These are phyloP conservation scores for Lepus oiostolus DNA, from an alignment of 2,797 vertebrate species.

Conservation along the genomic window DNA sequence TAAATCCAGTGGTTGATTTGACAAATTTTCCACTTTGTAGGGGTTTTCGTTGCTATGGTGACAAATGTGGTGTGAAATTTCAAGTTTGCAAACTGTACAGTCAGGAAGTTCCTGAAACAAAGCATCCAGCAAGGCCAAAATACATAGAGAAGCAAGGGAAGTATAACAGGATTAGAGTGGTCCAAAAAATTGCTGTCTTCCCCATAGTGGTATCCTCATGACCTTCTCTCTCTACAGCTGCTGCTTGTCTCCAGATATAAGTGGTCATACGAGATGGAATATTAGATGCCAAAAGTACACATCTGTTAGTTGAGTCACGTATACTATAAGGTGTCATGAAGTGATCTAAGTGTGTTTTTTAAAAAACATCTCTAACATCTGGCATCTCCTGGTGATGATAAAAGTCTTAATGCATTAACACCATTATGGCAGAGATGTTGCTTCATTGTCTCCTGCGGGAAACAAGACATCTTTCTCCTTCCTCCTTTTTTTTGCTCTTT, in stretches of 20 bases:
- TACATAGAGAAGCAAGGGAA: neutral
- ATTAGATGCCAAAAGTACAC: neutral
- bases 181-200: neutral
- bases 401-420: neutral
- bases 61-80: constrained; percentile 83
- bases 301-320: constrained; percentile 9
- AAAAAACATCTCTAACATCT: neutral
- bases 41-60: constrained; percentile 66
- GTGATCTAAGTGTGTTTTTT: neutral
- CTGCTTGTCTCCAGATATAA: neutral
- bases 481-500: neutral
- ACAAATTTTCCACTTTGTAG: constrained; percentile 72
- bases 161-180: neutral
- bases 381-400: neutral
- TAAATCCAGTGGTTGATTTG: constrained; percentile 55
- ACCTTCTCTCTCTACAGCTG: neutral
- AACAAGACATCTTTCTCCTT: neutral
- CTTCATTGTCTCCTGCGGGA: neutral
- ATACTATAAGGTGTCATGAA: neutral
- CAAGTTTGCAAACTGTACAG: constrained; percentile 77
- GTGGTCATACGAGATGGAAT: neutral
- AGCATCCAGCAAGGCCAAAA: neutral
- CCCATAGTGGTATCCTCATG: fast-evolving
- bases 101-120: constrained; percentile 51
- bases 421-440: neutral